A percentile compares a stretch with the other conserved stretches of the same genome.
phyloP scores from a whole-genome alignment of 1,140 invertebrate species.

The Nebria ingens region DNA sequence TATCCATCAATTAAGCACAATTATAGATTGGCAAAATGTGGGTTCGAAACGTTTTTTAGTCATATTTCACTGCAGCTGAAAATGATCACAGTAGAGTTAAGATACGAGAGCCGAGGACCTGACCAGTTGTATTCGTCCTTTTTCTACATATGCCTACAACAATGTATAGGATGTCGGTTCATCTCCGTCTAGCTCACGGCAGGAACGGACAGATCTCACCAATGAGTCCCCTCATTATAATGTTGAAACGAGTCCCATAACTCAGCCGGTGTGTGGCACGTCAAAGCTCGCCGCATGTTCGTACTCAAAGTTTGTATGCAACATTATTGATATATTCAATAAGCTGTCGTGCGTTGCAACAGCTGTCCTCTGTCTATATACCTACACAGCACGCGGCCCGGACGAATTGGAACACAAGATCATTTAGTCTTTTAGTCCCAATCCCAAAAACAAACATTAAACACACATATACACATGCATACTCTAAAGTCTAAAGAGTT shows the following conservation, averaged over 20 bases:
- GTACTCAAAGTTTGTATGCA: not conserved
- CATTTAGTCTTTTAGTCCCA: too few relatives aligned
- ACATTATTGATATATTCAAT: constrained; percentile 6
- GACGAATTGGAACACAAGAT: too few relatives aligned
- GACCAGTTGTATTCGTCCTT: not conserved
- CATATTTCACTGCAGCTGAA: not conserved
- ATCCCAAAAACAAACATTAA: too few relatives aligned
- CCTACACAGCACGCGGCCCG: too few relatives aligned
- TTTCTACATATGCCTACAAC: not conserved
- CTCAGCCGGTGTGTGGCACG: not conserved
- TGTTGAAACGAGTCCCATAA: constrained; percentile 5
- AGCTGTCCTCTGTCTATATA: not conserved
- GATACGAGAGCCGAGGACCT: not conserved
- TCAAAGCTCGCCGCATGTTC: not conserved
- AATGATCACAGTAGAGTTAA: not conserved
- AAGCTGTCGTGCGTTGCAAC: not conserved
- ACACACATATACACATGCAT: too few relatives aligned
- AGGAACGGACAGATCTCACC: not conserved
- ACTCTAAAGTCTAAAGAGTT: too few relatives aligned
- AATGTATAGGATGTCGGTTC: not conserved
- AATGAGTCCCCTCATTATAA: constrained; percentile 5
- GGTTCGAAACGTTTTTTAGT: not conserved
- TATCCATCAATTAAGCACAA: too few relatives aligned
- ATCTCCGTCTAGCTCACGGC: not conserved
- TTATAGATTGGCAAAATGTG: not conserved